These are phyloP conservation scores for Bubo blakistoni DNA, from an alignment of 2,113 vertebrate species.

Conservation along the genomic window DNA sequence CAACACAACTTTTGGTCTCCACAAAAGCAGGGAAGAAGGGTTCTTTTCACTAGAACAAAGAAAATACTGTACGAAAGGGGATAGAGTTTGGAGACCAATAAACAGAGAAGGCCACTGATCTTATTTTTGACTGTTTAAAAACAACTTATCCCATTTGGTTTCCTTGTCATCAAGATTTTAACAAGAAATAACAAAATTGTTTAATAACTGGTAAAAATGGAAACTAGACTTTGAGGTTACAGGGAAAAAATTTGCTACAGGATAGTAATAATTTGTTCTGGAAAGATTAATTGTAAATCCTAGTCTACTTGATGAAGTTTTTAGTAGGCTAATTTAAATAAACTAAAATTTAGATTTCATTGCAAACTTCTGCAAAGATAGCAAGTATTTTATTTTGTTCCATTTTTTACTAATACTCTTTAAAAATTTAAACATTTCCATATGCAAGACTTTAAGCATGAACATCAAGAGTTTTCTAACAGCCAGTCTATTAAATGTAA, in stretches of 20 bases:
- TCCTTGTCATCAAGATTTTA: background rate
- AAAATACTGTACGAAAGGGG: background rate
- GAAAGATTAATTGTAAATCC: background rate
- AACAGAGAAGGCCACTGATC: background rate
- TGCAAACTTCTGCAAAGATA: background rate
- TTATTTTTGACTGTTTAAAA: background rate
- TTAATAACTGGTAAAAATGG: background rate
- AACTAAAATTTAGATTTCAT: background rate
- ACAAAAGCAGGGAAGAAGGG: background rate
- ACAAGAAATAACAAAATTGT: background rate
- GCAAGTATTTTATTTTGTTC: background rate
- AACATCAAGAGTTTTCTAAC: background rate
- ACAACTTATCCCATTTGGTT: background rate
- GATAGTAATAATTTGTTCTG: background rate
- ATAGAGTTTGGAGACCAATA: background rate
- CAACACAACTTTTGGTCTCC: background rate
- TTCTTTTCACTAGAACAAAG: background rate
- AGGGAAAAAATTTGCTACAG: background rate
- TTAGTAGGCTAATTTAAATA: background rate
- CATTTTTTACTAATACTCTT: background rate
- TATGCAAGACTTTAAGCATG: background rate
- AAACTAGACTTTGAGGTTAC: background rate
- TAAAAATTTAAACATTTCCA: background rate
- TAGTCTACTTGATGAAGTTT: background rate
- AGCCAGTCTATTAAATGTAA: constrained; percentile 15